These are phyloP conservation scores for Brotogeris chrysoptera DNA, from an alignment of 2,797 vertebrate species.

Conservation along the genomic window DNA sequence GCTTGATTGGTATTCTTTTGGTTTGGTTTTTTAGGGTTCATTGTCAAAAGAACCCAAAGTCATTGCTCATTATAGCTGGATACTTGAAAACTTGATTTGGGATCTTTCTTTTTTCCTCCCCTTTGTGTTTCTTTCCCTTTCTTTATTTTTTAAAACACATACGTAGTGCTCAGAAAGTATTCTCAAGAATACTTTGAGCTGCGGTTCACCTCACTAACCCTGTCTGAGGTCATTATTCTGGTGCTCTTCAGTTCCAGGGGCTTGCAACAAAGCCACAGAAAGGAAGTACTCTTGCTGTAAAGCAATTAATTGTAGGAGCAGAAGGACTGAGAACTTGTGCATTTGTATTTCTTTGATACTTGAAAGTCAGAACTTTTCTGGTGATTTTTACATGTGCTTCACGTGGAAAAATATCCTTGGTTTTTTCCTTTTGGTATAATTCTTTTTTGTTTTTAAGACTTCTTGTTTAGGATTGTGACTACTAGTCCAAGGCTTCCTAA, in stretches of 20 bases:
- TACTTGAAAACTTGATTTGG: slow-evolving; percentile 20
- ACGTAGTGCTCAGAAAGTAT: slow-evolving; percentile 42
- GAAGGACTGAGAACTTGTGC: slow-evolving; percentile 15
- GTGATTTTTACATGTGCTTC: neutral
- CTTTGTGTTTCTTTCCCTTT: slow-evolving; percentile 33
- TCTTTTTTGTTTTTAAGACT: neutral
- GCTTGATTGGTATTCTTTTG: neutral
- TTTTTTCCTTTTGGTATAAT: neutral
- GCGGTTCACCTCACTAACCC: slow-evolving; percentile 58
- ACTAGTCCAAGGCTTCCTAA: neutral
- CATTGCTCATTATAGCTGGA: slow-evolving; percentile 23
- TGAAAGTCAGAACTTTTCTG: slow-evolving; percentile 29
- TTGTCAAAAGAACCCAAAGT: slow-evolving; percentile 11
- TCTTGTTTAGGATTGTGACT: neutral
- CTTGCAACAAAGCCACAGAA: slow-evolving; percentile 47
- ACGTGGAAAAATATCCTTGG: neutral
- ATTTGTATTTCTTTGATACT: slow-evolving; percentile 34
- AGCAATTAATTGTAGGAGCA: slow-evolving; percentile 56
- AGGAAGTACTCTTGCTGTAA: slow-evolving; percentile 47
- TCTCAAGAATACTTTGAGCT: slow-evolving; percentile 35
- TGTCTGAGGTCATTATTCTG: slow-evolving; percentile 50
- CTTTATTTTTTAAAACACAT: slow-evolving; percentile 18
- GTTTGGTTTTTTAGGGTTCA: neutral
- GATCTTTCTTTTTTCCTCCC: neutral
- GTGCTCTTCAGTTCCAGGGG: slow-evolving; percentile 48